Conservation (phyloP, 2,113 vertebrate genomes). For the Hippocampus abdominalis region DNA sequence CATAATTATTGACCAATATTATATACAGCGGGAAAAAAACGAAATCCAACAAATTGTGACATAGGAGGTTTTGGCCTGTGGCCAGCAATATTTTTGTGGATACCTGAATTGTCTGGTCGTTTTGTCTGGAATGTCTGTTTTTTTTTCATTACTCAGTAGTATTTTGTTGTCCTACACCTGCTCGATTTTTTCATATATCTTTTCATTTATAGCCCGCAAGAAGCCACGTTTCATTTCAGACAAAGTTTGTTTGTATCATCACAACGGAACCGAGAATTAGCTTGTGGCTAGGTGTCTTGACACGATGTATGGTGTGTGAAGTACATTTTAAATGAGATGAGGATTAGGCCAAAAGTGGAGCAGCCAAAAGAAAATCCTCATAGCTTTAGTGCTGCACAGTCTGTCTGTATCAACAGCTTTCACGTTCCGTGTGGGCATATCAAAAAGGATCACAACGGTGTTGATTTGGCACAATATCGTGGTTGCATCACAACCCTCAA, state of each 20-base stretch:
- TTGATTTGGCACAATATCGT: not conserved
- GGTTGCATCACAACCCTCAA: not conserved
- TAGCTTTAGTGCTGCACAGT: conserved; percentile 6
- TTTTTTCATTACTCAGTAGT: no score
- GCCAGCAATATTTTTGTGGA: no score
- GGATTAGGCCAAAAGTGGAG: conserved; percentile 27
- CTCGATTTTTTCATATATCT: no score
- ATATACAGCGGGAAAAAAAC: no score
- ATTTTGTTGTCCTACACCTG: no score
- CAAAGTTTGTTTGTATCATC: not conserved
- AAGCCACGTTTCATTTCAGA: not conserved
- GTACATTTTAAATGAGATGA: conserved; percentile 14
- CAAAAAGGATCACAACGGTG: not conserved
- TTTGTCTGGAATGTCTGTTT: no score
- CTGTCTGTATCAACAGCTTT: not conserved
- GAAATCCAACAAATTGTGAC: no score
- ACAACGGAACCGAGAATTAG: not conserved
- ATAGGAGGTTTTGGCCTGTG: no score
- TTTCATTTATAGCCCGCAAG: no score
- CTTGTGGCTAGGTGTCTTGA: not conserved
- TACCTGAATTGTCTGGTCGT: no score
- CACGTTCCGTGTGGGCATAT: not conserved
- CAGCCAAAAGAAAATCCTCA: conserved; percentile 29
- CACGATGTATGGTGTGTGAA: not conserved
- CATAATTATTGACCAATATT: no score